Percentiles rank a stretch among this genome's conserved stretches.
Conservation (phyloP, 2,113 vertebrate species). For the Tamias sibiricus region DNA sequence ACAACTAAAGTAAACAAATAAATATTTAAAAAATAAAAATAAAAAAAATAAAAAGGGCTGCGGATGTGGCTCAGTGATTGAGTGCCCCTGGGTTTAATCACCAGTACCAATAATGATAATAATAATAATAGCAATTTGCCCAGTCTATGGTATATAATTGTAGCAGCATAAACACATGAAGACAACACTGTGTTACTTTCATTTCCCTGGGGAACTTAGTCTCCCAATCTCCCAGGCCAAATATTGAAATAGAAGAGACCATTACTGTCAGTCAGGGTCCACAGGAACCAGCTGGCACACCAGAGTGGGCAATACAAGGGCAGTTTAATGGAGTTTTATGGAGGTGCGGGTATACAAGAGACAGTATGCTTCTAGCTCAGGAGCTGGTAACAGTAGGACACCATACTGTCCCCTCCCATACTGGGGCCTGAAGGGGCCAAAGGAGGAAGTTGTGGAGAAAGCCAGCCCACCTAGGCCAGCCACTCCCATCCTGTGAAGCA, state of each 20-base stretch:
- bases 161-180: background rate
- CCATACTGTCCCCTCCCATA: rapidly evolving
- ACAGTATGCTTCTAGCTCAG: background rate
- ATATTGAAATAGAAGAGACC: background rate
- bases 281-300: background rate
- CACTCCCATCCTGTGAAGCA: rapidly evolving
- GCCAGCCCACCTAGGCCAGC: background rate
- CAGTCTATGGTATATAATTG: background rate
- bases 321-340: background rate
- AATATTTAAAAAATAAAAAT: no score
- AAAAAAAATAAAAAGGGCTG: no score
- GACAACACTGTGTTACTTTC: background rate
- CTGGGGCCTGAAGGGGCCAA: background rate
- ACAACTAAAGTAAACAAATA: no score
- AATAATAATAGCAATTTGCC: no score
- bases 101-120: no score
- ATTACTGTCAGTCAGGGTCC: no score
- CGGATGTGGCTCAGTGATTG: no score
- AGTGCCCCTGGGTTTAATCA: no score
- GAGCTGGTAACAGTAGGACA: background rate
- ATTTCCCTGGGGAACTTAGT: background rate
- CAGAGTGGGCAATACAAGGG: rapidly evolving
- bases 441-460: background rate
- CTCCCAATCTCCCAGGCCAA: background rate
- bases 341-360: rapidly evolving